Evolutionary conservation across 2,797 vertebrate genomes (phyloP), one percentile per base, ranked within the genome.

Genomic region (Delichon dasypus): DNA sequence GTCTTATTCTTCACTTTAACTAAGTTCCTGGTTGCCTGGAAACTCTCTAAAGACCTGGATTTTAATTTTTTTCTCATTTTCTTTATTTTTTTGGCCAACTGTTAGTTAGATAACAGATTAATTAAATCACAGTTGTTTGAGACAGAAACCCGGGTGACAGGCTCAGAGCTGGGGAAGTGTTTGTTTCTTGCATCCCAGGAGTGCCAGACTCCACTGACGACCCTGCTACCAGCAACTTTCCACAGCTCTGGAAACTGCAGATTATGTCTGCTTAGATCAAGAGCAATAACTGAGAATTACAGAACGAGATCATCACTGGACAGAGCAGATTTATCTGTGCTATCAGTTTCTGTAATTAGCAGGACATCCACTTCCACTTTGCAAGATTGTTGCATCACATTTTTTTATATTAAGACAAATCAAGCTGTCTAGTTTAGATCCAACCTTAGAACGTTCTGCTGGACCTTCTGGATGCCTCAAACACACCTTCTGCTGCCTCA

Each of bases 21-120:
- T 45, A 78, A 90, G 73, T 91, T 79, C 58, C 70, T 83, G 48
- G 96, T 97, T 97, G 97, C 97, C 95, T 97, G 88, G 97, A 97
- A 96, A 97, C 96, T 95, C 97, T 45, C 53, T 18, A 27, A 48
- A 75, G 42, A 84, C 60, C 30, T 81, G 60, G 51, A 78, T 65
- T 80, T 91, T 75, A 27, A 9, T 57, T 61, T 25, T 72, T 78
- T 64, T 21, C 10, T 16, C 40, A 32, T 50, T 80, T 70, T 30
- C 29, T 62, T 67, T 32, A 25, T 44, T 7, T 84, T 84, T 88
- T 77, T 11, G 71, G 71, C 80, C 72, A 86, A 67, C 38, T 77
- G 74, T 89, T 84, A 42, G 62, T 93, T 80, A 96, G 91, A 62
- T 85, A 94, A 95, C 23, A 76, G 73, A 91, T 95, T 84, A 91